phyloP scores from a whole-genome alignment of 35 echinoderm and acorn worm genomes.

The Holothuria glaberrima region DNA sequence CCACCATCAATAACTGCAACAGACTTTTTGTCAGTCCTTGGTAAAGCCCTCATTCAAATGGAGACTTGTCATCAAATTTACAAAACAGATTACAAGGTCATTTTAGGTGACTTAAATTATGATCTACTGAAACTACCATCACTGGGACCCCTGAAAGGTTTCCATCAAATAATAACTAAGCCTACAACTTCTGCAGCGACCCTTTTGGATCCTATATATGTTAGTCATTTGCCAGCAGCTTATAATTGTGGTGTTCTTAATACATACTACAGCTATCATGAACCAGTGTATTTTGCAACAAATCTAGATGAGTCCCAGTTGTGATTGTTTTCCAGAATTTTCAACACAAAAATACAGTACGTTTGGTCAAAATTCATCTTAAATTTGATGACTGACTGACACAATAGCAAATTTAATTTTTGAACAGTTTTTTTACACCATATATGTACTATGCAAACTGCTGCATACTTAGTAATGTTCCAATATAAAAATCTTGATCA shows the following conservation, averaged over 20 bases:
- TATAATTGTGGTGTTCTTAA: neutral
- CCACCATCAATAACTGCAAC: neutral
- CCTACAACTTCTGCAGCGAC: neutral
- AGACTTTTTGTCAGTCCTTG: neutral
- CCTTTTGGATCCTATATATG: neutral
- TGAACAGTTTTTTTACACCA: no score
- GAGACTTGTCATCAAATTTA: constrained; percentile 4
- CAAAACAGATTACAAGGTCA: neutral
- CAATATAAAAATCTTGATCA: no score
- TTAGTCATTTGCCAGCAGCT: neutral
- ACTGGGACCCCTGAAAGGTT: neutral
- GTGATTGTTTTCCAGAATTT: neutral
- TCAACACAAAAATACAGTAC: neutral
- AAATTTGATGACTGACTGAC: neutral
- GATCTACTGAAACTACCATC: neutral
- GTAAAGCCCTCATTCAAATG: neutral
- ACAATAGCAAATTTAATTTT: neutral
- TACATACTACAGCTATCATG: neutral
- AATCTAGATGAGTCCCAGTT: neutral
- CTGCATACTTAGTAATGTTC: no score
- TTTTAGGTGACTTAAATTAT: constrained; percentile 4
- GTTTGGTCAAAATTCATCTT: neutral
- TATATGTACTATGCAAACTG: no score
- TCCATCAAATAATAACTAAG: neutral
- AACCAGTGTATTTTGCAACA: neutral